Evolutionary conservation across 2,797 vertebrate genomes (phyloP), one percentile per base, ranked within the genome.

Genomic region (Hippopotamyrus pictus): DNA sequence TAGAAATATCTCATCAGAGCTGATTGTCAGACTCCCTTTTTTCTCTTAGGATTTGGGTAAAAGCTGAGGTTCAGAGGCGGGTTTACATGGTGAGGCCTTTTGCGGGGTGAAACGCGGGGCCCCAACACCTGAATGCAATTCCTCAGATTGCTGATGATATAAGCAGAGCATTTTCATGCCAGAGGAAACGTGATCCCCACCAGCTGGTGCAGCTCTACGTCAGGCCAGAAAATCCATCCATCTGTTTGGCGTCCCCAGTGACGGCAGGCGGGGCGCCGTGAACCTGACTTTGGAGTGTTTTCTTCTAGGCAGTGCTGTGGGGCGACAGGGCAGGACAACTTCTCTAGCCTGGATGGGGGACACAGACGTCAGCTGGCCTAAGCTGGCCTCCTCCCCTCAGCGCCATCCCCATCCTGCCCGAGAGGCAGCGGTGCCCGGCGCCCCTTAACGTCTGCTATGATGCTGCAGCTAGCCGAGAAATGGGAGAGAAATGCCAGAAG

Each of bases 101-200:
- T 53, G 89, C 59, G 22, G 25, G 22, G 19, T 41, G 59, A 89
- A 91, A 91, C 89, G 91, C 93, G 89, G 92, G 92, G 90, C 91
- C 93, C 88, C 85, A 92, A 92, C 94, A 96, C 94, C 95, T 95
- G 94, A 95, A 92, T 88, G 83, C 91, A 94, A 93, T 95, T 94
- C 94, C 91, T 95, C 93, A 94, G 92, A 92, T 92, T 88, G 91
- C 89, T 86, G 88, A 86, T 69, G 88, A 69, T 89, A 86, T 51
- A 89, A 89, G 57, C 57, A 51, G 88, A 89, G 25, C 41, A 91
- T 94, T 95, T 94, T 93, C 91, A 91, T 93, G 90, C 91, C 92
- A 93, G 82, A 19, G 85, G 93, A 92, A 94, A 95, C 88, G 65
- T 79, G 88, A 95, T 92, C 90, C 85, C 44, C 91, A 88, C 90